Conservation (phyloP, 2,797 vertebrate genomes). For the Artibeus jamaicensis region DNA sequence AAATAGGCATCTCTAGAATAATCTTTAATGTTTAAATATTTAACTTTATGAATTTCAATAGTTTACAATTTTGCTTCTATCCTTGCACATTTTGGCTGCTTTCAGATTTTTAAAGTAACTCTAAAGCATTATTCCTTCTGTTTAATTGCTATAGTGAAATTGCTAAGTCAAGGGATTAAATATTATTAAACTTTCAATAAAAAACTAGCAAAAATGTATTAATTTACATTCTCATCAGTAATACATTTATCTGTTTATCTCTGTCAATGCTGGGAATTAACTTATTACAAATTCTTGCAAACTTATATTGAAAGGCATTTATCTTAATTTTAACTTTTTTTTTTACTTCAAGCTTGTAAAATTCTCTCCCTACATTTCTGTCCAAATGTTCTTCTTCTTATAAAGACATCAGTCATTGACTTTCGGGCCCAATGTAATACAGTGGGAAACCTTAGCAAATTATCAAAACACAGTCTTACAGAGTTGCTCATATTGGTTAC, state of each 20-base stretch:
- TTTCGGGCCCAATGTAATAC: background rate
- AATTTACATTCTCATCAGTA: background rate
- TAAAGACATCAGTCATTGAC: background rate
- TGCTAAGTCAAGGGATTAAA: background rate
- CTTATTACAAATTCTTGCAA: background rate
- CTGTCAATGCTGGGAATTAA: background rate
- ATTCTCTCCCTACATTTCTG: background rate
- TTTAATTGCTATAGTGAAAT: slow-evolving; percentile 12
- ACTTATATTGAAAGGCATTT: background rate
- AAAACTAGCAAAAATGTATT: background rate
- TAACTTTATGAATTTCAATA: background rate
- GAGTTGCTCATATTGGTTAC: background rate
- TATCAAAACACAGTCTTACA: background rate
- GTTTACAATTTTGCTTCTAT: background rate
- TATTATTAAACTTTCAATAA: background rate
- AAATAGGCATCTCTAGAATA: background rate
- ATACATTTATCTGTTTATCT: background rate
- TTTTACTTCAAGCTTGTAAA: background rate
- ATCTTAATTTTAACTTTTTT: background rate
- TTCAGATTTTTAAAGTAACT: background rate
- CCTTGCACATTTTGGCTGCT: background rate
- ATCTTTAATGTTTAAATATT: background rate
- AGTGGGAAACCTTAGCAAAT: background rate
- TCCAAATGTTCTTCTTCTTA: background rate
- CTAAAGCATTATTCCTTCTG: background rate